phyloP scores from a whole-genome alignment of 2,797 vertebrate genomes.

The Dermochelys coriacea region DNA sequence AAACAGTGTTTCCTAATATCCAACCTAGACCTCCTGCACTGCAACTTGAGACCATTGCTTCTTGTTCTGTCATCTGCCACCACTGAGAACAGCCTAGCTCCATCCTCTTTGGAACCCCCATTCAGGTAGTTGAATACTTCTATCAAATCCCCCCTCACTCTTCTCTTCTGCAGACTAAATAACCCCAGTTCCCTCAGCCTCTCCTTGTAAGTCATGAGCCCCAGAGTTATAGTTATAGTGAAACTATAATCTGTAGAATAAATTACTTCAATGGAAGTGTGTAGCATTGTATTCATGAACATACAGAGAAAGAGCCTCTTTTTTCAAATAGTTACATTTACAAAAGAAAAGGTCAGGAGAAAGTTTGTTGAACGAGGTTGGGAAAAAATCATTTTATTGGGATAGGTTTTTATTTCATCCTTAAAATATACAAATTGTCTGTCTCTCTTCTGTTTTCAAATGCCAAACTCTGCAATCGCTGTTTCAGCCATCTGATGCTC shows the following conservation, averaged over 20 bases:
- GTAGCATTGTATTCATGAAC: not conserved
- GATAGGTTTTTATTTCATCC: not conserved
- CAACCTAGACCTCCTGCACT: too few relatives aligned
- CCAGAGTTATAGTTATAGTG: not conserved
- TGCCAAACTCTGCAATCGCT: not conserved
- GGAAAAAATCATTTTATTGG: not conserved
- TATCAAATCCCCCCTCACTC: too few relatives aligned
- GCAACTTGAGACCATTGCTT: too few relatives aligned
- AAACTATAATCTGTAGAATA: not conserved
- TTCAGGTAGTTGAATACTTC: too few relatives aligned
- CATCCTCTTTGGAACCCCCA: too few relatives aligned
- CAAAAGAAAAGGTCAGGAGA: not conserved
- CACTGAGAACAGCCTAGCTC: too few relatives aligned
- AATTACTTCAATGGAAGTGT: not conserved
- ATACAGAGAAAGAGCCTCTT: not conserved
- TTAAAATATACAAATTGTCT: not conserved
- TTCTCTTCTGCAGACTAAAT: too few relatives aligned
- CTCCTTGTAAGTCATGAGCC: too few relatives aligned
- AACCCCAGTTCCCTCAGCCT: too few relatives aligned
- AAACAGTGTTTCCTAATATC: too few relatives aligned
- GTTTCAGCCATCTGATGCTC: not conserved
- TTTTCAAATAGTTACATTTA: not conserved
- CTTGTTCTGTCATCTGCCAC: too few relatives aligned
- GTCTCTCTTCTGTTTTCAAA: not conserved
- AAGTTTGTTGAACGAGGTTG: not conserved